Conservation (phyloP, 2,113 vertebrate genomes). For the Equus quagga region DNA sequence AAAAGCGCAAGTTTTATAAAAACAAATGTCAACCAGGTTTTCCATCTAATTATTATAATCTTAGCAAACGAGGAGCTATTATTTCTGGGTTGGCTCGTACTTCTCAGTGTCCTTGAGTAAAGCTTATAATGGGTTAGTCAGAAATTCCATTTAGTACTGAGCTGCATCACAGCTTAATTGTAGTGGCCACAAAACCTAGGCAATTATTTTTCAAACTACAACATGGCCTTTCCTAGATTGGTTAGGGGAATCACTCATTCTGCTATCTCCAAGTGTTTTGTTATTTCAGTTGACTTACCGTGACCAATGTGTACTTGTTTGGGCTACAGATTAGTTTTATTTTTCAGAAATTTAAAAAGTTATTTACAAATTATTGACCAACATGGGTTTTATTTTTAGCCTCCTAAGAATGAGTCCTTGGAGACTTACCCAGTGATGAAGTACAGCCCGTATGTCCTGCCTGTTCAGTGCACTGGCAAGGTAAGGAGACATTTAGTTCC, state of each 20-base stretch:
- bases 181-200: background rate
- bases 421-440: constrained; percentile 84
- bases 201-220: too few species aligned
- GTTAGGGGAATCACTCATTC: background rate
- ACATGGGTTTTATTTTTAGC: constrained; percentile 84
- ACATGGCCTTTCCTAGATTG: too few species aligned
- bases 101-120: background rate
- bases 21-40: background rate
- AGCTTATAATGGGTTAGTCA: too few species aligned
- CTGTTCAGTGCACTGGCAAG: constrained; percentile 93
- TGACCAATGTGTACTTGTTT: background rate
- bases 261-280: background rate
- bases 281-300: background rate
- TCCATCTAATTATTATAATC: background rate
- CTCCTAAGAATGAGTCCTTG: constrained; percentile 86
- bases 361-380: background rate
- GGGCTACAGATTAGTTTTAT: background rate
- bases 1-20: background rate
- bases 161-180: fast-evolving
- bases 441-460: constrained; percentile 86
- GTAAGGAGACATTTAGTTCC: constrained; percentile 80
- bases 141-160: background rate
- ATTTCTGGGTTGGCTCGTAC: background rate
- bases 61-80: background rate
- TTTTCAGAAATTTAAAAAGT: background rate